Base-by-base conservation (phyloP, 2,113 vertebrate genomes). In the Passerina amoena region DNA sequence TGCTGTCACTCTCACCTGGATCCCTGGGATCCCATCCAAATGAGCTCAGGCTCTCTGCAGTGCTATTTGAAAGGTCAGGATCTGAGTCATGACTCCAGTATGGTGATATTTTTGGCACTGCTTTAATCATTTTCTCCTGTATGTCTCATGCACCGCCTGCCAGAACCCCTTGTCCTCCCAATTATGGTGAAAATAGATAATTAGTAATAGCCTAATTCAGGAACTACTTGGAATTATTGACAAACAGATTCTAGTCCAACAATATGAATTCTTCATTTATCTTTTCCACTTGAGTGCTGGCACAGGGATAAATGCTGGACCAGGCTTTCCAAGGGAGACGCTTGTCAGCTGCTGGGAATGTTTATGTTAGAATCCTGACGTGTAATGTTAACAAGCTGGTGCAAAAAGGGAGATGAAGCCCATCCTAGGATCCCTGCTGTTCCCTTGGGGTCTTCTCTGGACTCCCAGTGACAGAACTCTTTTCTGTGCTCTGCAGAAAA, bases 51-150 rank as follows among this genome's bases (percentile, higher is more conserved):
- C 91, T 56, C 73, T 25, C 82, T 0, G 2, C 9, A 28, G 44
- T 40, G 40, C 53, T 37, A 24, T 71, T 86, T 56, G 68, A 96
- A 96, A 96, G 90, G 92, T 93, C 96, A 86, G 92, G 76, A 56
- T 93, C 88, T 96, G 88, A 95, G 88, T 97, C 93, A 97, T 54
- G 50, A 12, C 90, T 93, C 76, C 42, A 86, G 54, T 54, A 85
- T 79, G 94, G 64, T 13, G 92, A 68, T 95, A 95, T 95, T 95
- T 96, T 81, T 90, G 93, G 88, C 94, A 88, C 76, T 3, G 28
- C 88, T 96, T 93, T 96, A 94, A 94, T 94, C 20, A 81, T 92
- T 96, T 86, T 95, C 93, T 95, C 68, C 44, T 86, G 44, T 37
- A 37, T 37, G 75, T 86, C 64, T 96, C 92, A 96, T 45, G 44